phyloP scores from a whole-genome alignment of 1,140 invertebrate genomes.

The Cataglyphis hispanica region DNA sequence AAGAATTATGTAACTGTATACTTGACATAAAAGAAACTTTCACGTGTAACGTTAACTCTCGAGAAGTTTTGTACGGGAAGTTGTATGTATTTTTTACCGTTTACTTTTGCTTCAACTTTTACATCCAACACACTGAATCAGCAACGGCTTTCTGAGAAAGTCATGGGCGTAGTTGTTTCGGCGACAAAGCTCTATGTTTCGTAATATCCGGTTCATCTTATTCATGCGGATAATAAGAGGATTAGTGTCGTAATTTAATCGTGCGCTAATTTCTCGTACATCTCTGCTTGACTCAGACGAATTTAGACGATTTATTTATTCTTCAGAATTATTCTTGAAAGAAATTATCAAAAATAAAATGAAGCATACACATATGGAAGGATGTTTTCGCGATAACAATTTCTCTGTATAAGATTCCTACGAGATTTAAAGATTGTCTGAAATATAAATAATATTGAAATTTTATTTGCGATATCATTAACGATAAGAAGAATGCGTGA shows the following conservation, averaged over 20 bases:
- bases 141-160: constrained; percentile 6
- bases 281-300: neutral
- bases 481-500: neutral
- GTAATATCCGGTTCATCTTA: constrained; percentile 3
- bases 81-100: constrained; percentile 5
- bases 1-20: constrained; percentile 25
- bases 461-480: neutral
- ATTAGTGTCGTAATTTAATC: constrained; percentile 18
- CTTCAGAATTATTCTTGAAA: neutral
- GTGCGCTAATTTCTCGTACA: neutral
- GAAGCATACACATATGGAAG: neutral
- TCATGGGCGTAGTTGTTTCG: constrained; percentile 1
- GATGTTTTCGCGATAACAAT: neutral
- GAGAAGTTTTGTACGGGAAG: constrained; percentile 5
- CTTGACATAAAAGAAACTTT: constrained; percentile 21
- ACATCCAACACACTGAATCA: neutral
- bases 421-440: neutral
- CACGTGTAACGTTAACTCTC: constrained; percentile 19
- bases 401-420: neutral
- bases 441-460: neutral
- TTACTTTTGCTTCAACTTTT: constrained; percentile 1
- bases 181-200: neutral
- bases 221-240: constrained; percentile 3
- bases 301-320: neutral
- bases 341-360: neutral